Percentiles rank a stretch among this genome's conserved stretches.
phyloP scores from a whole-genome alignment of 2,113 vertebrate genomes.

The Apodemus sylvaticus region DNA sequence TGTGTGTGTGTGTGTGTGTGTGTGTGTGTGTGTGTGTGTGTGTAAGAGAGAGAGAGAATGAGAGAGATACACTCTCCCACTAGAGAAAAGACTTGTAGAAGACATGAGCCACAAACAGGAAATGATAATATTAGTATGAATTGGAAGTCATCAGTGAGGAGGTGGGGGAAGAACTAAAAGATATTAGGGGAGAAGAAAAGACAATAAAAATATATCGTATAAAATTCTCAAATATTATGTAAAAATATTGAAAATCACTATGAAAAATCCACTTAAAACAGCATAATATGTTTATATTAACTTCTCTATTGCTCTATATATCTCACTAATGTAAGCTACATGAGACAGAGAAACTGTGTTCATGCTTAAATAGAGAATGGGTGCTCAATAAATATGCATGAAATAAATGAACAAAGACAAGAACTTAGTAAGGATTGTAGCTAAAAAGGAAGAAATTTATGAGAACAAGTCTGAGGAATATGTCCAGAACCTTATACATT shows the following conservation, averaged over 20 bases:
- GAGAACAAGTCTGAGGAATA: not conserved
- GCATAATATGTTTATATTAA: not conserved
- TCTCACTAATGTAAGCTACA: not conserved
- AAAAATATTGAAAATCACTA: not conserved
- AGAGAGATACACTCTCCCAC: not conserved
- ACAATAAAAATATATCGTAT: not conserved
- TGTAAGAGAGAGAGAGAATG: too few species aligned
- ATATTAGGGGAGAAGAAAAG: not conserved
- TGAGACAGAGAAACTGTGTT: not conserved
- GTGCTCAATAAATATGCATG: not conserved
- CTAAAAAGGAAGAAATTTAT: not conserved
- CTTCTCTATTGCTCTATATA: not conserved
- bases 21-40: too few species aligned
- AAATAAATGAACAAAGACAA: constrained; percentile 10
- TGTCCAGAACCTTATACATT: not conserved
- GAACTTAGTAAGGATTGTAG: not conserved
- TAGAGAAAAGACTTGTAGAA: not conserved
- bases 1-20: too few species aligned
- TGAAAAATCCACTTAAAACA: not conserved
- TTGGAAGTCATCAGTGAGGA: not conserved
- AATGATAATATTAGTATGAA: not conserved
- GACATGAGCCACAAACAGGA: not conserved
- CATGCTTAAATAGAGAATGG: not conserved
- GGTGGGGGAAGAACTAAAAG: not conserved
- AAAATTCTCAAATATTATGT: not conserved